Evolutionary conservation across 2,113 vertebrate species (phyloP).

Genomic region (Semnornis frantzii): DNA sequence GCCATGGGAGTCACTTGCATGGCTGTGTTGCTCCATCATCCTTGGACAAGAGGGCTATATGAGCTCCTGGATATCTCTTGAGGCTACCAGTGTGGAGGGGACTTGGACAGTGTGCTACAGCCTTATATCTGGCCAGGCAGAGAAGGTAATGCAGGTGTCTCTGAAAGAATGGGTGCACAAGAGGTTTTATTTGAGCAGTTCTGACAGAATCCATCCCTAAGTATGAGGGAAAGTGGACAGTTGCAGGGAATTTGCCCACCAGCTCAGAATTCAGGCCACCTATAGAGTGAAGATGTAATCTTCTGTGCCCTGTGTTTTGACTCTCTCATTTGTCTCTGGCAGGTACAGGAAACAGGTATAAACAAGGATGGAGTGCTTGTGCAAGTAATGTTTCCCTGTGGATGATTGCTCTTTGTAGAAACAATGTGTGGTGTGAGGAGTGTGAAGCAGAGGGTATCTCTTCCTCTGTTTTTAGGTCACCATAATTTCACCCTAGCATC

Average conservation of each 20-base stretch:
- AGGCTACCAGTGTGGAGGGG: background rate
- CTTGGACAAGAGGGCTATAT: rapidly evolving
- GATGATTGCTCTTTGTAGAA: background rate
- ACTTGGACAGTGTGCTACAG: background rate
- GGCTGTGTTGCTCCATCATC: background rate
- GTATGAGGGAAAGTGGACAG: background rate
- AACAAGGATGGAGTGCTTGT: background rate
- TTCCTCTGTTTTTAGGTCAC: background rate
- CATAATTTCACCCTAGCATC: background rate
- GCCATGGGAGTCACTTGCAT: background rate
- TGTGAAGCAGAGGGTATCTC: background rate
- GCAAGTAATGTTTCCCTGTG: background rate
- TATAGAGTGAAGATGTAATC: background rate
- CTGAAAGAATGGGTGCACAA: background rate
- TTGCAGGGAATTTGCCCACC: background rate
- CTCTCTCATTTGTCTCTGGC: background rate
- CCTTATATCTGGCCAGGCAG: background rate
- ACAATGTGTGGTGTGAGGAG: background rate
- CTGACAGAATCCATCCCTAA: background rate
- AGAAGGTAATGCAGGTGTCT: too few species aligned
- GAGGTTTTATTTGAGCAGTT: background rate
- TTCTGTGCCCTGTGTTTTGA: background rate
- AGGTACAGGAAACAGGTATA: background rate
- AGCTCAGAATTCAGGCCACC: background rate
- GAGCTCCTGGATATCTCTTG: rapidly evolving